Evolutionary conservation across 1,140 invertebrate species (phyloP).

Genomic region (Steinernema feltiae): DNA sequence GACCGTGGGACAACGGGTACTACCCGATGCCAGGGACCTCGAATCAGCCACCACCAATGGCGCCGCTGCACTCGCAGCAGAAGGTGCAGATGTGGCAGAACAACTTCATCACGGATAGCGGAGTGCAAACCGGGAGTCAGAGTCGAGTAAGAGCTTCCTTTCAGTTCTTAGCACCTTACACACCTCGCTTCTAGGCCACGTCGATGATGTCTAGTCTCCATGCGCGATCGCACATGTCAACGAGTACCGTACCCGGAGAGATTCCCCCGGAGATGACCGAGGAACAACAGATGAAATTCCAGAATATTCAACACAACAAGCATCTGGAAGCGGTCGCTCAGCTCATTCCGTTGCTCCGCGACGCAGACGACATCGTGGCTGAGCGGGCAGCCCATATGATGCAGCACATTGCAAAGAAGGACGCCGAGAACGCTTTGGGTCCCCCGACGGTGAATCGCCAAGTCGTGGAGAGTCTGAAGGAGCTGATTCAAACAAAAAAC

Average conservation of each 20-base stretch:
- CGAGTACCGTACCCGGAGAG: background rate
- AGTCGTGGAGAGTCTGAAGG: background rate
- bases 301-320: background rate
- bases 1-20: background rate
- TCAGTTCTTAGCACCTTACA: background rate
- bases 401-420: slow-evolving; percentile 3
- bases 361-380: background rate
- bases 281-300: slow-evolving; percentile 2
- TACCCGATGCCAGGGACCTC: background rate
- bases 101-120: slow-evolving; percentile 3
- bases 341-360: background rate
- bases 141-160: background rate
- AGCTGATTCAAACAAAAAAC: background rate
- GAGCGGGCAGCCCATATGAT: background rate
- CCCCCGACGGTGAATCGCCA: background rate
- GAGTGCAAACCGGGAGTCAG: background rate
- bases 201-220: slow-evolving; percentile 5
- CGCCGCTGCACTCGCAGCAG: background rate
- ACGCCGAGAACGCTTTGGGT: background rate
- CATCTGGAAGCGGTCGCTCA: background rate
- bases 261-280: background rate
- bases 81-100: slow-evolving; percentile 3
- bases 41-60: background rate
- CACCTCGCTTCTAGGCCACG: background rate
- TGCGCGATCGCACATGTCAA: background rate